Conservation (phyloP, 2,888 invertebrate genomes). For the Sminthurinus aureus region DNA sequence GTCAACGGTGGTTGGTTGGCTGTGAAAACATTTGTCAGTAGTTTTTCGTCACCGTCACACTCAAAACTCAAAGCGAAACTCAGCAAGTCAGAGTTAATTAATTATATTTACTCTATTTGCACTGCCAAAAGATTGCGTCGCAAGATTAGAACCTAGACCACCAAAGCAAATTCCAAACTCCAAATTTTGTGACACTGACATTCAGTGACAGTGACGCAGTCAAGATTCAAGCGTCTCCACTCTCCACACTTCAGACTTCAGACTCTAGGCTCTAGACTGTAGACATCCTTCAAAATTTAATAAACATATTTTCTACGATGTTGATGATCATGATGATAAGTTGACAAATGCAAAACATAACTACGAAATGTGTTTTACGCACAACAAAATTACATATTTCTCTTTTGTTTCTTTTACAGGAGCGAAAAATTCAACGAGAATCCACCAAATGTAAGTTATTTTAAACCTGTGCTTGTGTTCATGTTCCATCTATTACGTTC, state of each 20-base stretch:
- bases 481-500: no score
- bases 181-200: no score
- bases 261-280: neutral
- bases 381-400: neutral
- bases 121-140: neutral
- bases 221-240: no score
- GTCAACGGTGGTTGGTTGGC: slow-evolving; percentile 1
- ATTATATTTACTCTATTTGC: neutral
- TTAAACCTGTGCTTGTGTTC: neutral
- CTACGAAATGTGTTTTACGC: no score
- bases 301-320: neutral
- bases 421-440: slow-evolving; percentile 50
- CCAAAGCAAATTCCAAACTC: neutral
- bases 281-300: neutral
- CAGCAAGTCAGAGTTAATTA: neutral
- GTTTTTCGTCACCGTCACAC: neutral
- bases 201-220: no score
- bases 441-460: slow-evolving; percentile 45
- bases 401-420: slow-evolving; percentile 33
- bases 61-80: neutral
- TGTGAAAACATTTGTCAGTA: slow-evolving; percentile 12
- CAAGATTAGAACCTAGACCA: neutral
- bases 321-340: no score
- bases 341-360: no score
- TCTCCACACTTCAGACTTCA: neutral